Base-by-base conservation (phyloP, 2,797 vertebrate genomes). In the Luscinia megarhynchos region DNA sequence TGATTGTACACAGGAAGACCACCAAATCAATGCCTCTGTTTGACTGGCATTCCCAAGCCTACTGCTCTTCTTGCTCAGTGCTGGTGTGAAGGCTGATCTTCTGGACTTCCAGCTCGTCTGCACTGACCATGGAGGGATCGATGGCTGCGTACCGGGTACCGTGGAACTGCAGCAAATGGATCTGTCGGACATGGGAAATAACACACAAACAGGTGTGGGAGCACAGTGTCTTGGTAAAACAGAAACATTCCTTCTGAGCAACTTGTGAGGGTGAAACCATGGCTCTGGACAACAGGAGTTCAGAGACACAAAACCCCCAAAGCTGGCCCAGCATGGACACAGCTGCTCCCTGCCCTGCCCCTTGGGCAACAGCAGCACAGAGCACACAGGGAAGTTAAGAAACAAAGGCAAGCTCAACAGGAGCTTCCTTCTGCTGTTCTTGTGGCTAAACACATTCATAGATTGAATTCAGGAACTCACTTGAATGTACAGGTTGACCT, bases 401-500 rank as follows among this genome's bases (percentile, higher is more conserved):
- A 64, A 40, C 38, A 36, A 50, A 20, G 66, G 17, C 7, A 9
- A 64, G 50, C 16, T 22, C 53, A 81, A 6, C 19, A 70, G 22
- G 13, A 26, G 18, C 27, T 45, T 57, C 58, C 51, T 58, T 7
- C 9, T 26, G 48, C 82, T 11, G 16, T 23, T 54, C 51, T 32
- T 64, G 24, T 43, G 53, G 77, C 51, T 54, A 8, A 9, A n/a
- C 1, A 1, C 1, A 0, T 29, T 27, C 11, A 20, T 1, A 36
- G n/a, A 45, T 1, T 3, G 67, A 82, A 87, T 6, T 29, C 54
- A 57, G 46, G 75, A n/a, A 88, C 98, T 96, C 87, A 99, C 99
- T 96, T 99, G 99, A 84, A 99, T 98, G 76, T 99, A 99, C 16
- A 99, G 98, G 90, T 99, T 99, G 96, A 99, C 99, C 90, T 99